Conservation (phyloP, 2,113 vertebrate genomes). For the Nothocercus nigrocapillus region DNA sequence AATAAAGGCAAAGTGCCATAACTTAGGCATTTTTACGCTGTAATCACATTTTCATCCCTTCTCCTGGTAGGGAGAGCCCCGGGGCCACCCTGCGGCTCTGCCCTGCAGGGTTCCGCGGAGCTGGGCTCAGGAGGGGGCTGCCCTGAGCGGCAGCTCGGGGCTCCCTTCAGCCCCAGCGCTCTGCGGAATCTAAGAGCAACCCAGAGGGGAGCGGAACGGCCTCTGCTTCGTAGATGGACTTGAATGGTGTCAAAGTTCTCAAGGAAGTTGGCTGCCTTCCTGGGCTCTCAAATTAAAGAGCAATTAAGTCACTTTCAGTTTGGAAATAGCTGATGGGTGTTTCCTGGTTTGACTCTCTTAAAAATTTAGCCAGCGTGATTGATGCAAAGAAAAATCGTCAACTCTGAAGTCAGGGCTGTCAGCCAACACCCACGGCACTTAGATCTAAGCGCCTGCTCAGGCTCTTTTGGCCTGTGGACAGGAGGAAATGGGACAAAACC, state of each 20-base stretch:
- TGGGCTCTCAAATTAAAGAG: conserved; percentile 49
- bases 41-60: neutral
- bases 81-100: neutral
- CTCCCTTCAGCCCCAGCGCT: neutral
- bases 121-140: neutral
- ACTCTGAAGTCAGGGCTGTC: conserved; percentile 6
- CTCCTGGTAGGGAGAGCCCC: neutral
- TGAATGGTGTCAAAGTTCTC: conserved; percentile 4
- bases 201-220: neutral
- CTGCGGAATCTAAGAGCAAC: neutral
- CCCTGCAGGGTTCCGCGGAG: fast-evolving
- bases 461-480: neutral
- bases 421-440: conserved; percentile 17
- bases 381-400: conserved; percentile 19
- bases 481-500: neutral
- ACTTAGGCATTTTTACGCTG: neutral
- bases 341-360: conserved; percentile 8
- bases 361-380: conserved; percentile 25
- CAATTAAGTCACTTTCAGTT: conserved; percentile 40
- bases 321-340: conserved; percentile 7
- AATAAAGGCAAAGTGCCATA: neutral
- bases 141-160: neutral
- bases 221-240: neutral
- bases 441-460: neutral
- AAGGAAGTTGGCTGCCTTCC: conserved; percentile 14